Conservation (phyloP, 2,113 vertebrate genomes). For the Laterallus jamaicensis region DNA sequence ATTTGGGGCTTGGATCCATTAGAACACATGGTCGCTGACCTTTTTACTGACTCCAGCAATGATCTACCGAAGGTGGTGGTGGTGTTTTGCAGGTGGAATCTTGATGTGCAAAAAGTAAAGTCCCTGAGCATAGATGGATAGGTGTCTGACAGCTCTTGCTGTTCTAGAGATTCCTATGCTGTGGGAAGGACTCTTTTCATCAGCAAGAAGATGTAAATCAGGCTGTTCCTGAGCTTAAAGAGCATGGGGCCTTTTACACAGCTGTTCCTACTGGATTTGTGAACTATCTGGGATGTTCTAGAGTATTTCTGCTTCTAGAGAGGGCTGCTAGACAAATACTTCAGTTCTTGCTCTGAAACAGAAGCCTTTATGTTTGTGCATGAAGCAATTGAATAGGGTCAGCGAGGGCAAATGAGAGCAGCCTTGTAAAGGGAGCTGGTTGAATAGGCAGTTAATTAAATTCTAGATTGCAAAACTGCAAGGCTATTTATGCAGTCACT, state of each 20-base stretch:
- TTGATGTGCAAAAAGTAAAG: background rate
- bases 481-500: conserved; percentile 29
- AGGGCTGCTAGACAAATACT: conserved; percentile 23
- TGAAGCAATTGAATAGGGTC: conserved; percentile 42
- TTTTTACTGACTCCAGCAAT: background rate
- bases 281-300: conserved; percentile 49
- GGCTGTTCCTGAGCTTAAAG: background rate
- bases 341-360: conserved; percentile 32
- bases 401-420: conserved; percentile 44
- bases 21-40: background rate
- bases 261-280: background rate
- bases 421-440: conserved; percentile 20
- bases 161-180: background rate
- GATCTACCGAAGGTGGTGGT: background rate
- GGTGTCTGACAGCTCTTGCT: background rate
- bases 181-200: background rate
- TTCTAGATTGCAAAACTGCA: conserved; percentile 40
- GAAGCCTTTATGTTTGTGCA: conserved; percentile 54
- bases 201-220: background rate
- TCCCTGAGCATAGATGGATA: background rate
- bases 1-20: background rate
- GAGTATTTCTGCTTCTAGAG: conserved; percentile 47
- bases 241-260: background rate
- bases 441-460: conserved; percentile 66
- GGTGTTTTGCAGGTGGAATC: background rate